Conservation (phyloP, 2,797 vertebrate species). For the Rhabdophis nuchalis region DNA sequence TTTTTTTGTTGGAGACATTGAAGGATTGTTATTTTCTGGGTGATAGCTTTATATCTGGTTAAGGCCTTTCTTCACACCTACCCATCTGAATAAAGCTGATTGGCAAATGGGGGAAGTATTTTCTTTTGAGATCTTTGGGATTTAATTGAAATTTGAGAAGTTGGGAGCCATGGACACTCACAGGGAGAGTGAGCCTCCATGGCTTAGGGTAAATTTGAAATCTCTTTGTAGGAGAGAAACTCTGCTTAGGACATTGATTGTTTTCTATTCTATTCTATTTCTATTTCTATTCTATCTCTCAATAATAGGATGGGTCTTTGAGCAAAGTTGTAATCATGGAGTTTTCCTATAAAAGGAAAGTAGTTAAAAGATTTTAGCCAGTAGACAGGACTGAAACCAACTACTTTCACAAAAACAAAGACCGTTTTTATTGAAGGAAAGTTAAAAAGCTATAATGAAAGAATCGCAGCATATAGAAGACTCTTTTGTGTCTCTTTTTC, state of each 20-base stretch:
- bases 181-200: background rate
- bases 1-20: background rate
- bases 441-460: background rate
- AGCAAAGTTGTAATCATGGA: background rate
- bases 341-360: background rate
- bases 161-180: background rate
- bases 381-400: background rate
- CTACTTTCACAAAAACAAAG: background rate
- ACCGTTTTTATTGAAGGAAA: background rate
- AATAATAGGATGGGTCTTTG: background rate
- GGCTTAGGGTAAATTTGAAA: background rate
- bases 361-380: background rate
- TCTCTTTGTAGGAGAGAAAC: background rate
- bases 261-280: too few relatives aligned
- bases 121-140: background rate
- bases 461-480: background rate
- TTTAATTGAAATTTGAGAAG: background rate
- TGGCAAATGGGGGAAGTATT: fast-evolving
- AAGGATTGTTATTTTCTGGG: background rate
- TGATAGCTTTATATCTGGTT: background rate
- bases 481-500: background rate
- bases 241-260: background rate
- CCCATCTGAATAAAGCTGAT: background rate
- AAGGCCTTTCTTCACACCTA: background rate
- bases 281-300: too few relatives aligned